Evolutionary conservation across 2,113 vertebrate genomes (phyloP), one percentile per base, ranked within the genome.

Genomic region (Spheniscus mendiculus): DNA sequence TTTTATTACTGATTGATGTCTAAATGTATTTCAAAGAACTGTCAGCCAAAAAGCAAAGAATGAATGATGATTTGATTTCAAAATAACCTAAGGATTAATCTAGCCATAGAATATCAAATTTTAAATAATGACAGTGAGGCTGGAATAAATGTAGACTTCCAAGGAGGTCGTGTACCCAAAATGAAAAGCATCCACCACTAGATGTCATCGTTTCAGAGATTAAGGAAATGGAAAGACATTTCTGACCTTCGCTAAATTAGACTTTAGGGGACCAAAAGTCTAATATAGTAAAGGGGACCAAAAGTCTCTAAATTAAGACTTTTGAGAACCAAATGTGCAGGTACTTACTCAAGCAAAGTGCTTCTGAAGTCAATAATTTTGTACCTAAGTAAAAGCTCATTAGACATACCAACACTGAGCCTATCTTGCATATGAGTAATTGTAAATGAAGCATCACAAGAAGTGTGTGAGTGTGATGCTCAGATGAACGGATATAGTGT

Each of bases 131-230:
- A 30, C 22, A 42, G 20, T 56, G 56, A 80, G n/a, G 27, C 12
- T 66, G 27, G 45, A 63, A 52, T 72, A 69, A 55, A 52, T 65
- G 15, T 26, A 42, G 27, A 8, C 13, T 77, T 59, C 8, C 32
- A 42, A 3, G 2, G 56, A 65, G 21, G 32, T 38, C 4, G 3
- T 42, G n/a, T 81, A 50, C 14, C 13, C 2, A 17, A 63, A 85
- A 44, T 87, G 19, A 59, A 56, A 53, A 82, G 19, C 38, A 59
- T 88, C 52, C 11, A 52, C 96, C 95, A 77, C 94, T 93, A 97
- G 97, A 89, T 97, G 97, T 94, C 96, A 80, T 45, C 5, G 9
- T 91, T 95, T 91, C 78, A 79, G 77, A 65, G 77, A 82, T 9
- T 65, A 74, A 87, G 18, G 38, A 87, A 70, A 50, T n/a, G 5